Evolutionary conservation across 2,113 vertebrate species (phyloP).

Genomic region (Capreolus pygargus): DNA sequence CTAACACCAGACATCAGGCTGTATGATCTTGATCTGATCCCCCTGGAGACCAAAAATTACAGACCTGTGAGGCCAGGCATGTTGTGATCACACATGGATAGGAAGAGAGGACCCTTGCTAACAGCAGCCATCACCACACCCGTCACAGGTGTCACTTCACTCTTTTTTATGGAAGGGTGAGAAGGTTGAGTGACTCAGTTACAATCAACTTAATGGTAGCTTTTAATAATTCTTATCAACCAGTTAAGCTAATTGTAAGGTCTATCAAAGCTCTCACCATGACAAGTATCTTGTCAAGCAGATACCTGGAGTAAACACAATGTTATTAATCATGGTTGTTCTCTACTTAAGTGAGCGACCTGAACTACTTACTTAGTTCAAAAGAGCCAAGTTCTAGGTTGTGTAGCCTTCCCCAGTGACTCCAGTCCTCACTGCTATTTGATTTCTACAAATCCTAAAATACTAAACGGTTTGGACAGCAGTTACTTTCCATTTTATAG

Average conservation of each 20-base stretch:
- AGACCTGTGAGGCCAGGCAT: not conserved
- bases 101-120: not conserved
- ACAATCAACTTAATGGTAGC: not conserved
- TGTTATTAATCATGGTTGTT: constrained; percentile 1
- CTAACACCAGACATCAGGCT: not conserved
- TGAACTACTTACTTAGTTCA: not conserved
- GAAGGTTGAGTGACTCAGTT: not conserved
- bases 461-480: not conserved
- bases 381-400: not conserved
- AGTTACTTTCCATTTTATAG: not conserved
- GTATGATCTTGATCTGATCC: not conserved
- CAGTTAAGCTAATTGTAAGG: constrained; percentile 50
- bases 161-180: not conserved
- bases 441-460: constrained; percentile 28
- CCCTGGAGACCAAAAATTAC: not conserved
- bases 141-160: not conserved
- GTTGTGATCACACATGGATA: not conserved
- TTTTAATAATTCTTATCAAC: constrained; percentile 43
- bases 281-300: constrained; percentile 12
- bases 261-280: constrained; percentile 36
- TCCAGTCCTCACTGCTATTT: not conserved
- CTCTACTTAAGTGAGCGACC: not conserved
- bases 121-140: not conserved
- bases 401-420: not conserved
- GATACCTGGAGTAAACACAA: constrained; percentile 40